phyloP scores from a whole-genome alignment of 1,140 invertebrate genomes.

The Lineus longissimus region DNA sequence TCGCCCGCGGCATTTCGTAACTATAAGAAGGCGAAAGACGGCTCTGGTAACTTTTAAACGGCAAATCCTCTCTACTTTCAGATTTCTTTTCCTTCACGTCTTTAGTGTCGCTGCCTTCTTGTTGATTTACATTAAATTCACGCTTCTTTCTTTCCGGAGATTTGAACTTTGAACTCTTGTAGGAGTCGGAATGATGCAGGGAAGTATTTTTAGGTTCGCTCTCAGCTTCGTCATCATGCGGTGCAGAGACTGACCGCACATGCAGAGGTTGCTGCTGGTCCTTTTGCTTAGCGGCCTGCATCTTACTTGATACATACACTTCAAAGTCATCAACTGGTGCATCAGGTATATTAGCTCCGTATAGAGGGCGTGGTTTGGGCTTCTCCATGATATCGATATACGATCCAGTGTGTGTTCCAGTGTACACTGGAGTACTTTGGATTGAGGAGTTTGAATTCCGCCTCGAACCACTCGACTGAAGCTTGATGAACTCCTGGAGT shows the following conservation, averaged over 20 bases:
- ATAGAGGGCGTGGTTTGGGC: slow-evolving; percentile 20
- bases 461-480: background rate
- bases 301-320: slow-evolving; percentile 28
- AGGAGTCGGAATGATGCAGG: background rate
- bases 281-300: background rate
- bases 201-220: background rate
- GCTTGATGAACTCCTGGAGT: background rate
- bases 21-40: too few relatives aligned
- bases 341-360: slow-evolving; percentile 35
- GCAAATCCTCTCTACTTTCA: too few relatives aligned
- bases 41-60: too few relatives aligned
- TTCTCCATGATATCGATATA: slow-evolving; percentile 24
- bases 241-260: slow-evolving; percentile 36
- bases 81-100: too few relatives aligned
- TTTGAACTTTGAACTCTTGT: background rate
- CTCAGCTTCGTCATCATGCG: slow-evolving; percentile 20
- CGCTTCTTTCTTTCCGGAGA: background rate
- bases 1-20: too few relatives aligned
- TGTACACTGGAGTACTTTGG: background rate
- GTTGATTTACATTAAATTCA: too few relatives aligned
- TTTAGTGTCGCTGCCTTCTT: too few relatives aligned
- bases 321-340: slow-evolving; percentile 36
- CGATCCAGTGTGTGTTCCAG: slow-evolving; percentile 17
- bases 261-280: slow-evolving; percentile 20
- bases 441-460: slow-evolving; percentile 9